Evolutionary conservation across 2,113 vertebrate species (phyloP).

Genomic region (Hippotragus niger): DNA sequence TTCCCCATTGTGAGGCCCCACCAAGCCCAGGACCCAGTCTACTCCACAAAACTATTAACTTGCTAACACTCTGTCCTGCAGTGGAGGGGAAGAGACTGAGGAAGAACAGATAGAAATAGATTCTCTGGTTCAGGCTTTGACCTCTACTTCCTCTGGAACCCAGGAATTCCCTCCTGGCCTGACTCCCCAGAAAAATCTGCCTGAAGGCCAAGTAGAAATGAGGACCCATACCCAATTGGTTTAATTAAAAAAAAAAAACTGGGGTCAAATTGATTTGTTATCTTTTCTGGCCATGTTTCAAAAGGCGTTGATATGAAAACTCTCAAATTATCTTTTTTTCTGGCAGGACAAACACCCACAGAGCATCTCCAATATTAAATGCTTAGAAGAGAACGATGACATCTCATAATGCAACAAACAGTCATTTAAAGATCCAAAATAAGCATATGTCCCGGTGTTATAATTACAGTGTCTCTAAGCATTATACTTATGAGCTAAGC

Average conservation of each 20-base stretch:
- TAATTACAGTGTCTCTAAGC: slow-evolving; percentile 61
- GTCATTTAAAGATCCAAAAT: slow-evolving; percentile 59
- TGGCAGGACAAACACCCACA: slow-evolving; percentile 28
- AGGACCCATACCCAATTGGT: not conserved
- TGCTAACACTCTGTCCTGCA: not conserved
- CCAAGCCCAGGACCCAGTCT: not conserved
- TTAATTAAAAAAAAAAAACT: not conserved
- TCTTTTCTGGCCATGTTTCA: slow-evolving; percentile 3
- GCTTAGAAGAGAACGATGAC: slow-evolving; percentile 44
- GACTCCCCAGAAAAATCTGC: not conserved
- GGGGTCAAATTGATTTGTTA: not conserved
- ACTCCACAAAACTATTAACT: not conserved
- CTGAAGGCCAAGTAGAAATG: not conserved
- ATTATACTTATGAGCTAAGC: slow-evolving; percentile 53
- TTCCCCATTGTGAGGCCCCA: not conserved
- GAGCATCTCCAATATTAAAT: not conserved
- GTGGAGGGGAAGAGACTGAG: not conserved
- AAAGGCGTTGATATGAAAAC: slow-evolving; percentile 15
- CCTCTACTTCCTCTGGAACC: not conserved
- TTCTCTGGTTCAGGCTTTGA: not conserved
- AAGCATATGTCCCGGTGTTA: slow-evolving; percentile 37
- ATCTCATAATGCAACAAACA: slow-evolving; percentile 36
- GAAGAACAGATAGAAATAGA: not conserved
- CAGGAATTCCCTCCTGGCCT: not conserved
- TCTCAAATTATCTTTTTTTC: slow-evolving; percentile 11